phyloP scores from a whole-genome alignment of 2,797 vertebrate genomes.

The Arctocebus calabarensis region DNA sequence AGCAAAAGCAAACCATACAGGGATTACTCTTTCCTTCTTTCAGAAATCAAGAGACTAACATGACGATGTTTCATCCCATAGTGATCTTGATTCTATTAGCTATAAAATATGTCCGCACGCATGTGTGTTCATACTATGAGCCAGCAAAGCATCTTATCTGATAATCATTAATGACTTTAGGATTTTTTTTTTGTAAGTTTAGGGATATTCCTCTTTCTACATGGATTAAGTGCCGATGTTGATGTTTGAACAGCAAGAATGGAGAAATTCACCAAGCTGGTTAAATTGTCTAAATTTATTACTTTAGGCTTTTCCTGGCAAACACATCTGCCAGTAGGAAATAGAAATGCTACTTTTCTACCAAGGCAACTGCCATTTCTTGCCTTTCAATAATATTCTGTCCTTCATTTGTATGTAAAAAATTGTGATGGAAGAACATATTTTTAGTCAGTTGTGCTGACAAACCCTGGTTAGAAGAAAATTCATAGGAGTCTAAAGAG shows the following conservation, averaged over 20 bases:
- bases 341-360: slow-evolving; percentile 87
- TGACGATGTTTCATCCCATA: slow-evolving; percentile 46
- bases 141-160: slow-evolving; percentile 74
- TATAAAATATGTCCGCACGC: slow-evolving; percentile 45
- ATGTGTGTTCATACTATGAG: slow-evolving; percentile 55
- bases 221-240: slow-evolving; percentile 87
- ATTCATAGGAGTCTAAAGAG: slow-evolving; percentile 62
- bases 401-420: slow-evolving; percentile 83
- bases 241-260: slow-evolving; percentile 89
- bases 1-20: slow-evolving; percentile 84
- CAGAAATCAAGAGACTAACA: slow-evolving; percentile 68
- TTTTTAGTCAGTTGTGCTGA: slow-evolving; percentile 86
- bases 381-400: slow-evolving; percentile 84
- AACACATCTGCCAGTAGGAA: slow-evolving; percentile 89
- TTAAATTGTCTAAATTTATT: slow-evolving; percentile 92
- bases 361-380: slow-evolving; percentile 83
- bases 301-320: slow-evolving; percentile 89
- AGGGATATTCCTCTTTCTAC: slow-evolving; percentile 85
- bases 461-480: slow-evolving; percentile 81
- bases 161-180: slow-evolving; percentile 67
- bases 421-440: slow-evolving; percentile 74
- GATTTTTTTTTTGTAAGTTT: slow-evolving; percentile 85
- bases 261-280: slow-evolving; percentile 88
- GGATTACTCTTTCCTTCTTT: slow-evolving; percentile 84
- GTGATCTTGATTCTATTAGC: slow-evolving; percentile 39